These are phyloP conservation scores for Musca domestica DNA, from an alignment of 1,140 invertebrate genomes.

Conservation along the genomic window DNA sequence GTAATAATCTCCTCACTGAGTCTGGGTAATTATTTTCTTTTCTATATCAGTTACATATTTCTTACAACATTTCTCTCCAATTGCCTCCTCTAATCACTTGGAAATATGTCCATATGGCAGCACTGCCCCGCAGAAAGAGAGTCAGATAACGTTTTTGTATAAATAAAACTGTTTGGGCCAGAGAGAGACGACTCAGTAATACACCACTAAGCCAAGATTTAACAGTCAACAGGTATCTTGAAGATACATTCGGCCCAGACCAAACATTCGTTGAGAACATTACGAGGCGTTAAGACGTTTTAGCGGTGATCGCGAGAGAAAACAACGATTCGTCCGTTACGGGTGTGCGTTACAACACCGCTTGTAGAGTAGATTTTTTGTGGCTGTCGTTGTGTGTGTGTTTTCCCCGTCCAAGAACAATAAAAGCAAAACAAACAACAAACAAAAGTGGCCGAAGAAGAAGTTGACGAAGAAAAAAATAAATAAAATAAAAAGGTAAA, in stretches of 20 bases:
- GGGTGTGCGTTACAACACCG: no score
- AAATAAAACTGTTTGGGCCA: no score
- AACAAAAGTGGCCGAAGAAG: constrained; percentile 3
- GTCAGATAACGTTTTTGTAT: no score
- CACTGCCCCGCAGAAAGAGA: no score
- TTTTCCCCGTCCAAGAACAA: not conserved
- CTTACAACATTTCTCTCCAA: no score
- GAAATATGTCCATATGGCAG: no score
- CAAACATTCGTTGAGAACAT: constrained; percentile 21
- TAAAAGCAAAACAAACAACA: constrained; percentile 5
- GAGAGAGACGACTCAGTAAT: not conserved
- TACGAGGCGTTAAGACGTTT: constrained; percentile 17
- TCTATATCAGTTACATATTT: no score
- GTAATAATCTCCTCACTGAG: no score
- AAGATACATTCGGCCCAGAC: constrained; percentile 3
- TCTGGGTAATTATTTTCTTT: no score
- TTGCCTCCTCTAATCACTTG: no score
- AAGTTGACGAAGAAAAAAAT: not conserved
- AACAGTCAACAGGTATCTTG: constrained; percentile 15
- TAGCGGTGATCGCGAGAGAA: not conserved
- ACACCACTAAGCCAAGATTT: not conserved
- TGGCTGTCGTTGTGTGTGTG: not conserved
- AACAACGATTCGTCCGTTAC: not conserved
- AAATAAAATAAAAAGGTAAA: constrained; percentile 8
- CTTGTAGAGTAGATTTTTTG: no score